Evolutionary conservation across 1,140 invertebrate species (phyloP), one percentile per base, ranked within the genome.

Genomic region (Sesamia nonagrioides): DNA sequence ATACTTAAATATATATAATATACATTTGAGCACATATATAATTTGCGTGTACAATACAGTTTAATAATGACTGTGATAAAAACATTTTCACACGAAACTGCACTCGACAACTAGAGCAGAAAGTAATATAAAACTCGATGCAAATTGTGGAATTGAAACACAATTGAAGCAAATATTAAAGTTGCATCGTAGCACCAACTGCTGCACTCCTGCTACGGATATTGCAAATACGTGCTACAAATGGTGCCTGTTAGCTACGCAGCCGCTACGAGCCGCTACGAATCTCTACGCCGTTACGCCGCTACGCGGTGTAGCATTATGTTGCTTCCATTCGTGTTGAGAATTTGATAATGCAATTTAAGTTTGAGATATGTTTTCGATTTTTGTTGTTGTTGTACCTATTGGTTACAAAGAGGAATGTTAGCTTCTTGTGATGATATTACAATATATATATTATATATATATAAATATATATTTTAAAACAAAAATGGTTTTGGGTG

Each of bases 211-310:
- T 68, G 71, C 71, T 60, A 45, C 71, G 71, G 71, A 74, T 74
- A 74, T 74, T 74, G 71, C 71, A 60, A 74, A 74, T 74, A 74
- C 71, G 71, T 74, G 71, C 50, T 60, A 58, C 52, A 74, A 74
- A 74, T 60, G 52, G 54, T 18, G 71, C 71, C 45, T 74, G 71
- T 74, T 74, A 74, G 71, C 71, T 74, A 74, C 71, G 71, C 33
- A 74, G 35, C 54, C n/a, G 68, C 48, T 60, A 73, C 54, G 71
- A 27, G 27, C 27, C 3, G 71, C 71, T 73, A 73, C 69, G 69
- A n/a, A n/a, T 27, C 18, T 37, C 60, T 45, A 45, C 63, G 63
- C 21, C 8, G 17, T 45, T 69, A 54, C 68, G 68, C 68, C 42
- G 61, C 40, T 42, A 42, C 61, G 15, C 0, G 4, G n/a, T 45